These are phyloP conservation scores for Dione juno DNA, from an alignment of 2,888 invertebrate species.

Conservation along the genomic window DNA sequence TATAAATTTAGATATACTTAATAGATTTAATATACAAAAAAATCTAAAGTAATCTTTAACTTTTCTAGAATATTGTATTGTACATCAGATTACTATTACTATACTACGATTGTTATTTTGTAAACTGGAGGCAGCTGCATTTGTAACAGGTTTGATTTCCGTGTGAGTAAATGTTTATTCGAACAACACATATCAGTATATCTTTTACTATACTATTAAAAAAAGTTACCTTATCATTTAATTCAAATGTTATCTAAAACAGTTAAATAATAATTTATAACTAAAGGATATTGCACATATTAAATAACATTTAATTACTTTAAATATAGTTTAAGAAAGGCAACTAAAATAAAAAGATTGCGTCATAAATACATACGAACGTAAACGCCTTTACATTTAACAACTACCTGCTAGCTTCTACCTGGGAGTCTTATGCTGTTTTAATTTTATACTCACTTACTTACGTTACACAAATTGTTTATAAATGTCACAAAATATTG, in stretches of 20 bases:
- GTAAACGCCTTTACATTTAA: background rate
- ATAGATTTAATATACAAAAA: too few relatives aligned
- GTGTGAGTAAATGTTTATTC: background rate
- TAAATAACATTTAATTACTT: background rate
- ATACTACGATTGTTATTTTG: background rate
- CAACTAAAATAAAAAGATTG: constrained; percentile 4
- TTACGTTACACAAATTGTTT: background rate
- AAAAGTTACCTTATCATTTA: background rate
- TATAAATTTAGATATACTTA: too few relatives aligned
- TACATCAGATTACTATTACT: background rate
- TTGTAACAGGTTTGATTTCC: background rate
- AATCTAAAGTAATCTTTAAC: too few relatives aligned
- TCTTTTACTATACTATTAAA: background rate
- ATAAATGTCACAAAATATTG: background rate
- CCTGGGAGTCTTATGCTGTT: background rate
- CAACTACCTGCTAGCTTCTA: constrained; percentile 13
- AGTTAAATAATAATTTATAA: constrained; percentile 3
- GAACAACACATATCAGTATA: background rate
- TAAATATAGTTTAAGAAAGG: background rate
- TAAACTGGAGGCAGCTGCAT: background rate
- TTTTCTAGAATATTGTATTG: too few relatives aligned
- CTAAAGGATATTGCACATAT: constrained; percentile 4
- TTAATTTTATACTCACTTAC: background rate
- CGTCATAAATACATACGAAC: background rate
- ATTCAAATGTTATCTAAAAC: background rate